Percentiles rank a stretch among this genome's conserved stretches.
phyloP scores from a whole-genome alignment of 2,113 vertebrate genomes.

The Kryptolebias marmoratus region DNA sequence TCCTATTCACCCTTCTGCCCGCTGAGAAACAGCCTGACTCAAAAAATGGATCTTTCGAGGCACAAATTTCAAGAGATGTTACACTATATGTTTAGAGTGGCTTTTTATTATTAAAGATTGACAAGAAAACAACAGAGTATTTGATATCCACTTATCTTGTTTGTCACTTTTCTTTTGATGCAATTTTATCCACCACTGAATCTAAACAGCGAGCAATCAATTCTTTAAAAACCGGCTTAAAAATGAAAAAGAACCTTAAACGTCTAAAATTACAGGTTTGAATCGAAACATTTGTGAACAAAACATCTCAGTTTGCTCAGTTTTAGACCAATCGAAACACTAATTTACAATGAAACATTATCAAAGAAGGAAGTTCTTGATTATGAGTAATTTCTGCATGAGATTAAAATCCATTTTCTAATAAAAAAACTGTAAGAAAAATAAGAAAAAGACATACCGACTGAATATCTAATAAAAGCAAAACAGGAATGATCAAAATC shows the following conservation, averaged over 20 bases:
- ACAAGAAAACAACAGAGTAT: not conserved
- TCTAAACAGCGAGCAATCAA: conserved; percentile 16
- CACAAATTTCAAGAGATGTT: conserved; percentile 6
- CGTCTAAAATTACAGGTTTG: conserved; percentile 13
- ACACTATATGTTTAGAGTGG: not conserved
- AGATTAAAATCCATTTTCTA: conserved; percentile 30
- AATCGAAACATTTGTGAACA: conserved; percentile 40
- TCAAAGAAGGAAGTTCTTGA: conserved; percentile 19
- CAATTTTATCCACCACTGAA: conserved; percentile 11
- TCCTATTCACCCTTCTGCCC: not conserved
- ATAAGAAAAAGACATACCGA: conserved; percentile 44
- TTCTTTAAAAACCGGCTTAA: conserved; percentile 18
- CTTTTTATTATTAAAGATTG: conserved; percentile 15
- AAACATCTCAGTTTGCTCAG: conserved; percentile 9
- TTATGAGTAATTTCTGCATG: conserved; percentile 29
- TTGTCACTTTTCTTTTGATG: conserved; percentile 30
- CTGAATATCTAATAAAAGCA: conserved; percentile 21
- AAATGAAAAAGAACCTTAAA: conserved; percentile 1
- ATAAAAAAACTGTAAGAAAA: conserved; percentile 60
- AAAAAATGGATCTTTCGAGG: conserved; percentile 6
- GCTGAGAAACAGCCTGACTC: conserved; percentile 12
- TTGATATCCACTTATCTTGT: not conserved
- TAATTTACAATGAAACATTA: conserved; percentile 19
- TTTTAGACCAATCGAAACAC: conserved; percentile 14
- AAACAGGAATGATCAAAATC: conserved; percentile 46